Conservation (phyloP, 2,888 invertebrate species). For the Ochropleura leucogaster region DNA sequence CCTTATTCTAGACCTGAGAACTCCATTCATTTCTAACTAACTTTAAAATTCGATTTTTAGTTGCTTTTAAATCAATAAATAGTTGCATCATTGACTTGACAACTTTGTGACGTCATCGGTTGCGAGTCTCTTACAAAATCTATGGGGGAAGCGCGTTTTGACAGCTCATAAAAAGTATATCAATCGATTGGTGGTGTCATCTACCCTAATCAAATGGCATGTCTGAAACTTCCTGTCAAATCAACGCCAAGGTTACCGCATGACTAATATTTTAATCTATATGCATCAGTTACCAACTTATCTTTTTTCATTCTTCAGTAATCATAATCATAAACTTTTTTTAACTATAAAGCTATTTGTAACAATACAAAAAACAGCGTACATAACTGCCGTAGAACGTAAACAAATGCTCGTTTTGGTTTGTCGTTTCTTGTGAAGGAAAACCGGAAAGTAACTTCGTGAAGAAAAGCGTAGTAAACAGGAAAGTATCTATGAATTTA, state of each 20-base stretch:
- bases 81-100: too few species aligned
- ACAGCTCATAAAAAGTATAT: too few species aligned
- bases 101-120: too few species aligned
- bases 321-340: neutral
- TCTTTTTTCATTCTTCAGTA: neutral
- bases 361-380: too few species aligned
- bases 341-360: too few species aligned
- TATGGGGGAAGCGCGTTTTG: too few species aligned
- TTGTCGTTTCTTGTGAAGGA: neutral
- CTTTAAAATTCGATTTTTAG: too few species aligned
- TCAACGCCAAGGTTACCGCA: neutral
- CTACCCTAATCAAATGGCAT: slow-evolving; percentile 3
- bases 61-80: too few species aligned
- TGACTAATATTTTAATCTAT: neutral
- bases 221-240: slow-evolving; percentile 2
- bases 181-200: too few species aligned
- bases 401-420: neutral
- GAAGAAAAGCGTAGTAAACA: neutral
- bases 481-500: neutral
- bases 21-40: too few species aligned
- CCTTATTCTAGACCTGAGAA: too few species aligned
- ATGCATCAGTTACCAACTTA: neutral
- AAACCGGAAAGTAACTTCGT: neutral
- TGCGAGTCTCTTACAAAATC: too few species aligned
- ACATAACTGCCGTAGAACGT: neutral